Evolutionary conservation across 2,797 vertebrate species (phyloP), one percentile per base, ranked within the genome.

Genomic region (Chelidonichthys spinosus): DNA sequence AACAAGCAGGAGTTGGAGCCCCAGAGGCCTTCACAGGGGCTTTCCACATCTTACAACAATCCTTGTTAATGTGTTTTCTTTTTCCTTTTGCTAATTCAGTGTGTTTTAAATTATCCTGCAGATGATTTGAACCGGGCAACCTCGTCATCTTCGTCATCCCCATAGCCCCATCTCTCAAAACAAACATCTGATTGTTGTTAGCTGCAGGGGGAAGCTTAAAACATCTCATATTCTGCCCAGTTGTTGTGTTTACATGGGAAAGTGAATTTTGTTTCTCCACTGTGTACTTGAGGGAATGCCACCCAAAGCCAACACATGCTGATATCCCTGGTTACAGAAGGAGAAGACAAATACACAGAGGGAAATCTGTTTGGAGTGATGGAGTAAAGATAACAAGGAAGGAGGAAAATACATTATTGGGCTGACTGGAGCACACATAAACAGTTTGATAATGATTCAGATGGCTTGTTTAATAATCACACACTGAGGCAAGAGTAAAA

Each of bases 221-320:
- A 18, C n/a, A 70, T 62, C 47, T 42, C 35, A 17, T 42, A 61
- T 32, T 79, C 55, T 68, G 36, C 72, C 82, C 14, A n/a, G 43
- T 68, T 69, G 63, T 62, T 78, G 62, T 82, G 78, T 87, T 79
- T 87, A 75, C 69, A 59, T 5, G 4, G 43, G 59, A 63, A 65
- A 40, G 75, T 71, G 71, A 74, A 62, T 69, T 73, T 54, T 74
- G 74, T 71, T 68, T 69, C 72, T 76, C 61, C 42, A 6, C 18
- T 86, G 79, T 87, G 66, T 85, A 76, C 58, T 69, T 75, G 62
- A 69, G 60, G 53, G 64, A 87, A 84, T 43, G 69, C 76, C 69
- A 86, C 80, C 49, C 68, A 76, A 85, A 77, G 25, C 81, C 42
- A 86, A 71, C 13, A 86, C 80, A 76, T 52, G 65, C 49, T 79